Evolutionary conservation across 2,113 vertebrate species (phyloP).

Genomic region (Paedocypris sp.): DNA sequence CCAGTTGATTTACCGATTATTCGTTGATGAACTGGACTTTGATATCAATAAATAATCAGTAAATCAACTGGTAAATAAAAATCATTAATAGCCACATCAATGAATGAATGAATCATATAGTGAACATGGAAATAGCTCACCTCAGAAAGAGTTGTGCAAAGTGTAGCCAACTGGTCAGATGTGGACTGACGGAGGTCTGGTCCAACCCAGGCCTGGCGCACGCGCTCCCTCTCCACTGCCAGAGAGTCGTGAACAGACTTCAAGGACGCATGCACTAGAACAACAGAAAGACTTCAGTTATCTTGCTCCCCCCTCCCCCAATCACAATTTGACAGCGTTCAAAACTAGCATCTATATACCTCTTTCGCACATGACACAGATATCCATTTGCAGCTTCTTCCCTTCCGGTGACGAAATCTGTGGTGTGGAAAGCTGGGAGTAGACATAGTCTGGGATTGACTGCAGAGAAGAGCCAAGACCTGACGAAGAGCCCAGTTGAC

Average conservation of each 20-base stretch:
- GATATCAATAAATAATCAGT: too few species aligned
- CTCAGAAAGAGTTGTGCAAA: conserved; percentile 59
- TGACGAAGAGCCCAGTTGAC: conserved; percentile 36
- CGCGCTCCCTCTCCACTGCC: conserved; percentile 54
- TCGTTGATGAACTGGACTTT: too few species aligned
- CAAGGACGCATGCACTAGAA: conserved; percentile 54
- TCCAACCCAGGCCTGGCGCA: conserved; percentile 56
- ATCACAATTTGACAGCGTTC: neutral
- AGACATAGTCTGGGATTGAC: conserved; percentile 78
- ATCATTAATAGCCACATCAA: neutral
- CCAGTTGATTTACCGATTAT: too few species aligned
- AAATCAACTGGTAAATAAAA: too few species aligned
- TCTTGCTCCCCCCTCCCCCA: too few species aligned
- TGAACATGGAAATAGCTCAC: conserved; percentile 28
- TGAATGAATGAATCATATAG: too few species aligned
- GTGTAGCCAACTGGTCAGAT: conserved; percentile 52
- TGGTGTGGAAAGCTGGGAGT: conserved; percentile 67
- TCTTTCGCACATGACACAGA: conserved; percentile 72
- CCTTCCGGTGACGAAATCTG: conserved; percentile 68
- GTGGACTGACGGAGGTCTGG: conserved; percentile 53
- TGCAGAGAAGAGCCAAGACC: conserved; percentile 66
- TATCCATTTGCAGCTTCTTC: conserved; percentile 75
- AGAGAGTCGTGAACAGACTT: conserved; percentile 55
- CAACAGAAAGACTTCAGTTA: neutral
- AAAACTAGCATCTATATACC: conserved; percentile 46